phyloP scores from a whole-genome alignment of 2,797 vertebrate species.

The Falco novaeseelandiae region DNA sequence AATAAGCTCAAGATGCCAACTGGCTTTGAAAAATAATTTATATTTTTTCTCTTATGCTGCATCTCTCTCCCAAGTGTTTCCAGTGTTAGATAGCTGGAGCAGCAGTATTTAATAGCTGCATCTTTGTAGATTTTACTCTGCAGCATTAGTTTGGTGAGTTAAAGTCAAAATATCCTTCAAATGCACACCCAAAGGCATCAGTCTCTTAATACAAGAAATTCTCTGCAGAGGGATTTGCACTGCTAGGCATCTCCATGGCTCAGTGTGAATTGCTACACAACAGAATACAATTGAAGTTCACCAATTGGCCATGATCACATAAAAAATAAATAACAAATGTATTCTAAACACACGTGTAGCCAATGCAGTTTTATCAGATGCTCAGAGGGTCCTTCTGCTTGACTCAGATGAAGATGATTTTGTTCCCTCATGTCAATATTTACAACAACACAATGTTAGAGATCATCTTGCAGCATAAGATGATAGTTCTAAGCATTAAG shows the following conservation, averaged over 20 bases:
- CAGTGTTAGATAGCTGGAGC: not conserved
- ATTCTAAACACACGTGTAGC: not conserved
- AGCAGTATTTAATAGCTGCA: not conserved
- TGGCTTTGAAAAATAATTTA: slow-evolving; percentile 14
- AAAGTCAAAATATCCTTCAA: slow-evolving; percentile 19
- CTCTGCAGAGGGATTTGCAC: not conserved
- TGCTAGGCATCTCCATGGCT: not conserved
- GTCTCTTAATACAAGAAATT: not conserved
- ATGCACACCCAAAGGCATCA: slow-evolving; percentile 28
- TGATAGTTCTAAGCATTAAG: not conserved
- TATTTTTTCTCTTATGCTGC: not conserved
- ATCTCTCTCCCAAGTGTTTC: not conserved
- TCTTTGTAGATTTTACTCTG: not conserved
- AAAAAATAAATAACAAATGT: not conserved
- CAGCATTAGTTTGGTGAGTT: not conserved
- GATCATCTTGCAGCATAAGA: not conserved
- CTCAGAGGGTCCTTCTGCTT: not conserved
- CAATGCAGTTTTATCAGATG: not conserved
- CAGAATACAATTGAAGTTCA: not conserved
- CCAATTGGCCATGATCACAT: not conserved
- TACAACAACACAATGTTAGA: not conserved
- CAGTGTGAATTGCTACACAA: accelerated
- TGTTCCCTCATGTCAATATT: not conserved
- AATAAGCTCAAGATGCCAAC: not conserved
- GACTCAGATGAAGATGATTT: not conserved